These are phyloP conservation scores for Phalacrocorax carbo DNA, from an alignment of 2,113 vertebrate genomes.

Conservation along the genomic window DNA sequence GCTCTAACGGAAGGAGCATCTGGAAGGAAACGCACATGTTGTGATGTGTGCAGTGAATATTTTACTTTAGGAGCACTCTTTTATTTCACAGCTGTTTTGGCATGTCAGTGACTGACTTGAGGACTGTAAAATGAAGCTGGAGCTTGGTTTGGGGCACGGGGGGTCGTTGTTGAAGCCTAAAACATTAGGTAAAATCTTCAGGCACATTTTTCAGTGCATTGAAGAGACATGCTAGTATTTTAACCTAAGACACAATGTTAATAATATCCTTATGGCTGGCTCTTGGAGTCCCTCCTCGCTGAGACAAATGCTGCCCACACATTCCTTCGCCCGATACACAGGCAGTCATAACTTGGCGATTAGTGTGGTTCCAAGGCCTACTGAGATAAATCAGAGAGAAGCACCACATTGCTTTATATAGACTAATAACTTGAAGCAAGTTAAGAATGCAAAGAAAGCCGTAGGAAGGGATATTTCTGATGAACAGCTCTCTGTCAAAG, in stretches of 20 bases:
- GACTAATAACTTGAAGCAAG: not conserved
- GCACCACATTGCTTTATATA: not conserved
- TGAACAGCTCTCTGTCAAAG: not conserved
- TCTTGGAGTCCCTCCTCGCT: not conserved
- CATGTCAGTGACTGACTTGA: not conserved
- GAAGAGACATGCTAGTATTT: not conserved
- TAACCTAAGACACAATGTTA: not conserved
- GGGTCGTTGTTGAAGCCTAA: not conserved
- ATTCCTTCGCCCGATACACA: not conserved
- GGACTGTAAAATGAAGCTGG: not conserved
- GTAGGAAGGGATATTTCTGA: not conserved
- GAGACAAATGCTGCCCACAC: constrained; percentile 36
- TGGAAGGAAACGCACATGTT: not conserved
- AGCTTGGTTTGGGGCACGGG: not conserved
- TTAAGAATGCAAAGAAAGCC: not conserved
- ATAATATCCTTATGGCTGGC: not conserved
- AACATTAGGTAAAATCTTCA: not conserved
- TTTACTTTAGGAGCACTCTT: not conserved
- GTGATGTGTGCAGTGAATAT: not conserved
- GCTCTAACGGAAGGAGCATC: not conserved
- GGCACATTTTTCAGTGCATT: not conserved
- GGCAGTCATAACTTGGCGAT: constrained; percentile 21
- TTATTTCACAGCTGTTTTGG: not conserved
- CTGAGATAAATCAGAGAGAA: constrained; percentile 44
- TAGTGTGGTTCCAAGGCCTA: not conserved